phyloP scores from a whole-genome alignment of 2,888 invertebrate genomes.

The Zaprionus bogoriensis region DNA sequence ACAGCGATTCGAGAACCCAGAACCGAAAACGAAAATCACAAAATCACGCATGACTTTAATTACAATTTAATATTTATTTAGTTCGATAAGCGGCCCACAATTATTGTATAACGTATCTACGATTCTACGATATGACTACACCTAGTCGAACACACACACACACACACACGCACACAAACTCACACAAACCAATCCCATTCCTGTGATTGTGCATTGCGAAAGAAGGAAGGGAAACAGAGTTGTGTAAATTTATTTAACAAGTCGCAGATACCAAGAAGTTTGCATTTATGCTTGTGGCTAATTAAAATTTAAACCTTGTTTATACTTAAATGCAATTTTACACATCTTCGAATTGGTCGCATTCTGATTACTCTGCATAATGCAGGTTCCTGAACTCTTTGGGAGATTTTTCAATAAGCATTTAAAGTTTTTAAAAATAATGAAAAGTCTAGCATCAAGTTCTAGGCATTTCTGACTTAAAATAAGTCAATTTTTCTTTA shows the following conservation, averaged over 20 bases:
- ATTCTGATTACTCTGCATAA: not conserved
- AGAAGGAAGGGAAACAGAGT: constrained; percentile 11
- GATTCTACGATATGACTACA: constrained; percentile 52
- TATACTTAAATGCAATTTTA: constrained; percentile 38
- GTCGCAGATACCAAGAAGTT: constrained; percentile 40
- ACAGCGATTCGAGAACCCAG: constrained; percentile 37
- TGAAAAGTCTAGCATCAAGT: too few relatives aligned
- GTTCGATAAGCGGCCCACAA: constrained; percentile 69
- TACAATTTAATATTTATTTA: constrained; percentile 79
- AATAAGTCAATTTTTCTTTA: not conserved
- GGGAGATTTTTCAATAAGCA: too few relatives aligned
- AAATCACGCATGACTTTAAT: constrained; percentile 78
- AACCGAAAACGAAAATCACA: too few relatives aligned
- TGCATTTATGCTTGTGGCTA: constrained; percentile 38
- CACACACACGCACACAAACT: constrained; percentile 3
- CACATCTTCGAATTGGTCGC: not conserved
- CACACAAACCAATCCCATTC: too few relatives aligned
- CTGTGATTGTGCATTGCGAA: constrained; percentile 16
- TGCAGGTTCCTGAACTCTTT: too few relatives aligned
- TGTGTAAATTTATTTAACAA: constrained; percentile 71
- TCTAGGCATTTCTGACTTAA: too few relatives aligned
- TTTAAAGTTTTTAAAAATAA: too few relatives aligned
- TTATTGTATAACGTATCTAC: constrained; percentile 51
- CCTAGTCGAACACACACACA: constrained; percentile 40
- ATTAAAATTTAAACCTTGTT: constrained; percentile 77